phyloP scores from a whole-genome alignment of 2,113 vertebrate genomes.

The Callionymus lyra region DNA sequence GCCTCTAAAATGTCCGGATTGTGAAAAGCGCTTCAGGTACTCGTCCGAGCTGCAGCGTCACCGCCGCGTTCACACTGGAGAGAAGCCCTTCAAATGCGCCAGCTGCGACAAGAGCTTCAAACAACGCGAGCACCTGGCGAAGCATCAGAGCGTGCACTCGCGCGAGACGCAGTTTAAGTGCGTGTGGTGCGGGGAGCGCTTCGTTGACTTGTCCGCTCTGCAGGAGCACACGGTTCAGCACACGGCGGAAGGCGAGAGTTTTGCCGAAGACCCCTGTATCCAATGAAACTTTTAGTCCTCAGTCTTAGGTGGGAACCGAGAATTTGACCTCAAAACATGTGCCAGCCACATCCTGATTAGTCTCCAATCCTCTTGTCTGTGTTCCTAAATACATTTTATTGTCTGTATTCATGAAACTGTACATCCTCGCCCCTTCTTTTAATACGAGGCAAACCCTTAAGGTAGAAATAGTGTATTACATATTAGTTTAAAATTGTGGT shows the following conservation, averaged over 20 bases:
- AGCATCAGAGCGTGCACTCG: constrained; percentile 90
- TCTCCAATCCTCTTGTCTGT: too few species aligned
- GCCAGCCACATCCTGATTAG: constrained; percentile 17
- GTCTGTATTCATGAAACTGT: too few species aligned
- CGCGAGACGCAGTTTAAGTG: constrained; percentile 95
- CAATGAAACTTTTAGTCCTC: constrained; percentile 39
- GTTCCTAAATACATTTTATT: neutral
- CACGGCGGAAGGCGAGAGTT: constrained; percentile 81
- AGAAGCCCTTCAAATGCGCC: constrained; percentile 94
- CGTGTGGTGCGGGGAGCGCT: constrained; percentile 92
- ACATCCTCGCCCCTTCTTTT: constrained; percentile 9
- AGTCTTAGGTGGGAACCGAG: neutral
- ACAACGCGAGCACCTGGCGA: constrained; percentile 93
- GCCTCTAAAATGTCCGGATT: constrained; percentile 91
- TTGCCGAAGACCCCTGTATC: constrained; percentile 84
- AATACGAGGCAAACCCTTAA: constrained; percentile 13
- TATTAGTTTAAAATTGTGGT: constrained; percentile 6
- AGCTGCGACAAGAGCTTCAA: constrained; percentile 96
- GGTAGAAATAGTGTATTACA: constrained; percentile 5
- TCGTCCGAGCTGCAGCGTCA: constrained; percentile 92
- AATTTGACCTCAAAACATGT: constrained; percentile 11
- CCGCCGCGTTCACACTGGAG: constrained; percentile 87
- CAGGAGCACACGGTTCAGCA: constrained; percentile 96
- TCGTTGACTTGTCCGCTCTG: constrained; percentile 82
- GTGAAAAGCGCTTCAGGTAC: constrained; percentile 93